Evolutionary conservation across 2,888 invertebrate genomes (phyloP).

Genomic region (Acleris holmiana): DNA sequence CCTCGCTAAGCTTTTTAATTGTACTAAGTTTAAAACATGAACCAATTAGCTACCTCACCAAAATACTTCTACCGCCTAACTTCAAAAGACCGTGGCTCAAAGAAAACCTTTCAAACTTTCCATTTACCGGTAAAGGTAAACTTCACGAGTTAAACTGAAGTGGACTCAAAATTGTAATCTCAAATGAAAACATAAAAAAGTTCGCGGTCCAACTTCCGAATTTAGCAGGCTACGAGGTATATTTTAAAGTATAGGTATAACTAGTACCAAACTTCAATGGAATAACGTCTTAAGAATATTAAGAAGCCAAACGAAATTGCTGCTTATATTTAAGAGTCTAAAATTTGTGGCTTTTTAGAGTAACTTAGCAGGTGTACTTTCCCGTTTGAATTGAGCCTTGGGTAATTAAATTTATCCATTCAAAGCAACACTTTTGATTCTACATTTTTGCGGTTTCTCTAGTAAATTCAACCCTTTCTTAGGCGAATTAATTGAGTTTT

Average conservation of each 20-base stretch:
- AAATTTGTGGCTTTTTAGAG: background rate
- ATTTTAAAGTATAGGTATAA: constrained; percentile 14
- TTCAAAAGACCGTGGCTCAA: constrained; percentile 12
- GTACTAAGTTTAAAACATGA: too few species aligned
- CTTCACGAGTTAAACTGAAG: constrained; percentile 25
- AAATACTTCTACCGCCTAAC: background rate
- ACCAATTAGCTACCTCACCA: too few species aligned
- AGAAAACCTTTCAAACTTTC: constrained; percentile 22
- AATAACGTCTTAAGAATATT: constrained; percentile 2
- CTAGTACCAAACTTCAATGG: constrained; percentile 3
- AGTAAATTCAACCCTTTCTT: constrained; percentile 60
- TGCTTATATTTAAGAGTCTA: background rate
- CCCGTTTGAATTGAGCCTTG: constrained; percentile 34
- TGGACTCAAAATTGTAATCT: constrained; percentile 41
- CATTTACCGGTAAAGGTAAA: constrained; percentile 12
- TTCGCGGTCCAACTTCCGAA: constrained; percentile 37
- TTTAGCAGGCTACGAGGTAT: constrained; percentile 15
- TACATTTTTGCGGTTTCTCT: constrained; percentile 56
- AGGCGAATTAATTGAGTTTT: constrained; percentile 64
- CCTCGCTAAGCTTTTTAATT: too few species aligned
- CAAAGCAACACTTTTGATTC: constrained; percentile 50
- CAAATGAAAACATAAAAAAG: constrained; percentile 42
- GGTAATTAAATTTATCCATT: constrained; percentile 53
- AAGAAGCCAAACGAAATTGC: background rate
- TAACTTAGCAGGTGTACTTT: constrained; percentile 22